Conservation (phyloP, 2,113 vertebrate genomes). For the Furnarius figulus region DNA sequence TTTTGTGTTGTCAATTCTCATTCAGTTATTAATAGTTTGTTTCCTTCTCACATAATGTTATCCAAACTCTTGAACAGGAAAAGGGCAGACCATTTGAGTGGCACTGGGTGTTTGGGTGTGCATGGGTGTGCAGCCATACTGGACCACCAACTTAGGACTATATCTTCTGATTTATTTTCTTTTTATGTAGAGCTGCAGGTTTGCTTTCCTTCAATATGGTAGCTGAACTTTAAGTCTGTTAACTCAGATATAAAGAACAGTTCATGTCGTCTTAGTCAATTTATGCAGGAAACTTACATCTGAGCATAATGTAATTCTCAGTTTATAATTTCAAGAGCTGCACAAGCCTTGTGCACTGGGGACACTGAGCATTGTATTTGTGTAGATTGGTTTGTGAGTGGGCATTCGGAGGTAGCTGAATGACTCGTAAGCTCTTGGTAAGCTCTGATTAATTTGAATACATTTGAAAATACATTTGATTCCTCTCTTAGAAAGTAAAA, state of each 20-base stretch:
- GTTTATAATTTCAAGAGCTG: slow-evolving; percentile 21
- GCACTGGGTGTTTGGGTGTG: neutral
- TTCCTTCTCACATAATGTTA: neutral
- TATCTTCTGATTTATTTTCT: neutral
- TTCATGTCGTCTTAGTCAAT: neutral
- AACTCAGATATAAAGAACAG: neutral
- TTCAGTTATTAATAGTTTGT: neutral
- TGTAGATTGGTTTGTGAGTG: neutral
- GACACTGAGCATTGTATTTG: neutral
- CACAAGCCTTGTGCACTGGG: neutral
- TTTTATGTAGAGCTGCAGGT: neutral
- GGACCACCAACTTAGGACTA: neutral
- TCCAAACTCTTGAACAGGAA: neutral
- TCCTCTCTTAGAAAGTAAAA: neutral
- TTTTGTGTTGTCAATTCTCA: neutral
- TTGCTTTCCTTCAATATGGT: neutral
- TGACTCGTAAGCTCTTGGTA: neutral
- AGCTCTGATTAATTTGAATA: neutral
- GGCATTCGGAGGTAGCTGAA: neutral
- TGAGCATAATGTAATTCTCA: neutral
- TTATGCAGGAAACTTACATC: neutral
- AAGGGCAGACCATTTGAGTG: neutral
- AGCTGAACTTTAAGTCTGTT: neutral
- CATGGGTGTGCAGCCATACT: neutral
- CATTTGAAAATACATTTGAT: slow-evolving; percentile 3